Conservation (phyloP, 2,888 invertebrate genomes). For the Plagodis pulveraria region DNA sequence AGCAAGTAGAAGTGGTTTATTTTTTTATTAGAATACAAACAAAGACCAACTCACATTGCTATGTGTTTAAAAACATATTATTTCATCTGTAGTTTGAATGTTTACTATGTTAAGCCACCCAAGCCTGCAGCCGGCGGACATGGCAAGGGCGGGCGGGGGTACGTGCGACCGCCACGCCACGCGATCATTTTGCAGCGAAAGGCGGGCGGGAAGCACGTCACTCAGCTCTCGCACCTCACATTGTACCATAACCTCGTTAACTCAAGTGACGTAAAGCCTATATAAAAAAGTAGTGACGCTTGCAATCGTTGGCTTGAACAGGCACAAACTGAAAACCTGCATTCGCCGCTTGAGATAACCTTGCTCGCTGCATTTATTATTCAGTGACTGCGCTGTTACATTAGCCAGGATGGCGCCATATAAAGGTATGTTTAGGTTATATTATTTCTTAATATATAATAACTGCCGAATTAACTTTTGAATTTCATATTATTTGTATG, state of each 20-base stretch:
- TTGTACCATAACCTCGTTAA: constrained; percentile 74
- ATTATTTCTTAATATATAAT: constrained; percentile 35
- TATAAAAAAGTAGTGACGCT: constrained; percentile 55
- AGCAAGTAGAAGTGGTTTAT: no score
- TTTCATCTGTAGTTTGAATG: constrained; percentile 53
- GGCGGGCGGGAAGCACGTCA: constrained; percentile 73
- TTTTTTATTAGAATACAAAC: no score
- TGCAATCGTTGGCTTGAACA: constrained; percentile 20
- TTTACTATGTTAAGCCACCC: constrained; percentile 57
- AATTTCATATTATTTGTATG: constrained; percentile 13
- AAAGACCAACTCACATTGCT: no score
- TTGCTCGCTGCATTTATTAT: constrained; percentile 78
- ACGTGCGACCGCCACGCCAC: constrained; percentile 71
- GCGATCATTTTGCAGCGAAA: constrained; percentile 75
- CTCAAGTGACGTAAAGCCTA: constrained; percentile 71
- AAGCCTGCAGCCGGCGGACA: constrained; percentile 62
- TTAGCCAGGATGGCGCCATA: constrained; percentile 78
- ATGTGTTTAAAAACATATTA: constrained; percentile 11
- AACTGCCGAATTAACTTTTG: constrained; percentile 20
- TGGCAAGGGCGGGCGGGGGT: constrained; percentile 49
- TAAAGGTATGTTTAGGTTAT: constrained; percentile 66
- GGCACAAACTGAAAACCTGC: constrained; percentile 24
- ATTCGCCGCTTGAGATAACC: constrained; percentile 54
- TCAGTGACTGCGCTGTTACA: constrained; percentile 74
- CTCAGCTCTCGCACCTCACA: constrained; percentile 45